A percentile compares a stretch with the other conserved stretches of the same genome.
Evolutionary conservation across 2,888 invertebrate genomes (phyloP).

Genomic region (Rhyacophila evoluta): DNA sequence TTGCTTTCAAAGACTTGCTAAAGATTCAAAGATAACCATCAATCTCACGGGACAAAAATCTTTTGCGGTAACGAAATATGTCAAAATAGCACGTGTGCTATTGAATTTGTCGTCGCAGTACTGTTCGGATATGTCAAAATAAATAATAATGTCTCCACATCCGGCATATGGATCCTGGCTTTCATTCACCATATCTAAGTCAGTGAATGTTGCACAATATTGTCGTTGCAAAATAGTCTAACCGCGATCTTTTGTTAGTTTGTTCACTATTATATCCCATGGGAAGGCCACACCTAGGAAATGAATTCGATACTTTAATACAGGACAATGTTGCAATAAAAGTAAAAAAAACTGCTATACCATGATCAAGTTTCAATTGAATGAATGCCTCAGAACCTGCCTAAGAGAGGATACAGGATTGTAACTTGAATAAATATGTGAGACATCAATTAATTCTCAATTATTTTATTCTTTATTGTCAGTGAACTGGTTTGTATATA

Average conservation of each 20-base stretch:
- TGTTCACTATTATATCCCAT: background rate
- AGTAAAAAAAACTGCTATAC: background rate
- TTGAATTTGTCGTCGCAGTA: slow-evolving; percentile 17
- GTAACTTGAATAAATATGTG: no score
- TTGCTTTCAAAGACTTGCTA: no score
- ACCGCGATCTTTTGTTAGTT: background rate
- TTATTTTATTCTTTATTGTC: no score
- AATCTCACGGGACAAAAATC: background rate
- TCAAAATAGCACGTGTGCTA: slow-evolving; percentile 29
- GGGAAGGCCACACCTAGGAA: slow-evolving; percentile 1
- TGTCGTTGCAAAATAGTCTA: background rate
- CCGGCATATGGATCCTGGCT: slow-evolving; percentile 21
- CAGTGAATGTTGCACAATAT: background rate
- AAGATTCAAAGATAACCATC: background rate
- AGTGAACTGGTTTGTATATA: no score
- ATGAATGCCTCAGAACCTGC: no score
- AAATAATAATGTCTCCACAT: slow-evolving; percentile 16
- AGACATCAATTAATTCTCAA: no score
- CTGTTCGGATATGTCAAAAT: slow-evolving; percentile 25
- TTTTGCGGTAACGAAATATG: background rate
- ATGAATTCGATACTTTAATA: background rate
- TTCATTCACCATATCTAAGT: background rate
- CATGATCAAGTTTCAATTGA: background rate
- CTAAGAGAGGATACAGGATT: no score
- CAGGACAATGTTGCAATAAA: background rate